These are phyloP conservation scores for Aethina tumida DNA, from an alignment of 1,140 invertebrate genomes.

Conservation along the genomic window DNA sequence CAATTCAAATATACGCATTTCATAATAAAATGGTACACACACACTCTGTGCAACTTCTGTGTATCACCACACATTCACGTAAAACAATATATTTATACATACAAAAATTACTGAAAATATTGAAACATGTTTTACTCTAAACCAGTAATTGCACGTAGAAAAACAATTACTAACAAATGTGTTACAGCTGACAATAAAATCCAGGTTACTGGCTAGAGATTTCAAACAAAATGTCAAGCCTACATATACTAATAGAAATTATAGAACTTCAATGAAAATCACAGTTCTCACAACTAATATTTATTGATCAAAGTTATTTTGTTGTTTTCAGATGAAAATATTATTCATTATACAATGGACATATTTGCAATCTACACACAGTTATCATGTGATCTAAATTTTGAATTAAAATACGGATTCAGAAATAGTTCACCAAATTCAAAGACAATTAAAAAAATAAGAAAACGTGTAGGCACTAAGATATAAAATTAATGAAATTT, in stretches of 20 bases:
- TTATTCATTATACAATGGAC: too few relatives aligned
- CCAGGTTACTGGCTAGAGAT: constrained; percentile 7
- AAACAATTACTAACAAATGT: constrained; percentile 17
- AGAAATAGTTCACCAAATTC: constrained; percentile 7
- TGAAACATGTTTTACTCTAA: too few relatives aligned
- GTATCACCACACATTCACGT: constrained; percentile 1
- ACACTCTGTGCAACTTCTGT: constrained; percentile 5
- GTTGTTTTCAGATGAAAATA: too few relatives aligned
- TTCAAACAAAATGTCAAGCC: constrained; percentile 1
- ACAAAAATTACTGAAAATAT: too few relatives aligned
- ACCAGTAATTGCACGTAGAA: constrained; percentile 14
- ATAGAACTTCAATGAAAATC: constrained; percentile 6
- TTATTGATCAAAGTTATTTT: too few relatives aligned
- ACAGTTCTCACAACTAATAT: too few relatives aligned
- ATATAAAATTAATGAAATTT: constrained; percentile 17
- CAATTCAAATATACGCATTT: constrained; percentile 10
- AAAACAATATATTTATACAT: constrained; percentile 7
- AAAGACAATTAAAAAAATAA: constrained; percentile 12
- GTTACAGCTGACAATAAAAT: neutral
- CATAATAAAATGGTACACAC: constrained; percentile 9
- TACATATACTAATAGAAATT: constrained; percentile 1
- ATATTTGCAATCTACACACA: too few relatives aligned
- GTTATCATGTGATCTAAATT: too few relatives aligned
- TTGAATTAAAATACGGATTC: too few relatives aligned
- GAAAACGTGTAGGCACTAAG: constrained; percentile 23